Base-by-base conservation (phyloP, 2,113 vertebrate genomes). In the Pan paniscus region DNA sequence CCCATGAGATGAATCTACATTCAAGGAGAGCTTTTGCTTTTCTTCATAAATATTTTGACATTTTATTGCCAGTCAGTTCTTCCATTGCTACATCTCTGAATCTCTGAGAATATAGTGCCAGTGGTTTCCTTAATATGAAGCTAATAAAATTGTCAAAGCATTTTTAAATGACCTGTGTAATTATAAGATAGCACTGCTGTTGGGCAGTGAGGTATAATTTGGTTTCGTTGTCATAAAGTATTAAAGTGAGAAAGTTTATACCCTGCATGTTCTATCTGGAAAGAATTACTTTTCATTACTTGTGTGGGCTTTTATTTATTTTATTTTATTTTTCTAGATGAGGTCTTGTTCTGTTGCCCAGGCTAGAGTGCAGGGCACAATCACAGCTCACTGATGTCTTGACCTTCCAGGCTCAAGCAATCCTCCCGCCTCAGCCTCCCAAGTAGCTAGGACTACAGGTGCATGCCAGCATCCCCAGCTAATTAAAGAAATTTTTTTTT, bases 41-140 rank as follows among this genome's bases (percentile, higher is more conserved):
- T 27, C 32, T 90, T 76, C 9, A 12, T 38, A 93, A 84, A 82
- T 83, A 75, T 89, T 81, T 95, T 83, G n/a, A 73, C 68, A n/a
- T 90, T 86, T 59, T 64, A 59, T 72, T 83, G 11, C 61, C 43
- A n/a, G 68, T 78, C 30, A 32, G 1, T 92, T 89, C 35, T 92
- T 68, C 52, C 5, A 3, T 90, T 52, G n/a, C 68, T 90, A 25
- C 38, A 52, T 84, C 72, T 85, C n/a, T 90, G 59, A 97, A 72
- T 95, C 68, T 92, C 40, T 87, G 68, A 61, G 46, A 68, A 92
- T 43, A 76, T 0, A 35, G 32, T 86, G 50, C 40, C 64, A 55
- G 55, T 79, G 52, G 50, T 95, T 92, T 95, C 67, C 79, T 92
- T 96, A 90, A 93, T 73, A 55, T 38, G 59, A 96, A 89, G 11